Evolutionary conservation across 23 tunicate species (phyloP), one percentile per base, ranked within the genome.

Genomic region (Ciona savignyi): DNA sequence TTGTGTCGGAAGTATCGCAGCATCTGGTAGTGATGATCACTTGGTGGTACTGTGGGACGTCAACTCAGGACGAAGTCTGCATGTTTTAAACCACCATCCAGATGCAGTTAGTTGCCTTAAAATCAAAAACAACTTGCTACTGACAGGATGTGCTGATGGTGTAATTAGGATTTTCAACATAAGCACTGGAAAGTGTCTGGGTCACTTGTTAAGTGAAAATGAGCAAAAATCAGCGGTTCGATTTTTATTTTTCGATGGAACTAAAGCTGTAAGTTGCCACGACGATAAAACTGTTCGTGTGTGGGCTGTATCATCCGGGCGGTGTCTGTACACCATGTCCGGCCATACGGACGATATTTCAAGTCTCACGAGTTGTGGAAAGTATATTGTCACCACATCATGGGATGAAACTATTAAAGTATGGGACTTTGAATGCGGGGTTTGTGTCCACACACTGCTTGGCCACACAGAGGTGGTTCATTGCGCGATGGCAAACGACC

Each of bases 381-480:
- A 83, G 60, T 64, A 74, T 69, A 74, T 77, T 1, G 82, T 89
- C 32, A 83, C 96, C 21, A 68, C 89, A 25, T 74, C 89, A 11
- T 89, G 96, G 96, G 96, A 89, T 70, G 89, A 65, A 30, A 67
- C 89, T 29, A 80, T 86, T 29, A 66, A 79, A 23, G 77, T 89
- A 0, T 89, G 96, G 96, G 82, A 83, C 67, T 63, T 68, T 2
- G 96, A 89, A 25, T 26, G 42, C 23, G 96, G 96, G 4, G 26
- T 63, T 21, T 78, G 84, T 64, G 67, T 74, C 28, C 85, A 89
- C 11, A 61, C 75, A 11, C 72, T 89, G n/a, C 25, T 89, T 9
- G 96, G 96, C 3, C 96, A 89, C 60, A 83, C 85, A 19, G 96
- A 89, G 78, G 96, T 89, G 35, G 89, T 89, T 51, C 96, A 89